Conservation (phyloP, 2,113 vertebrate species). For the Tenebrosternarchus preto region DNA sequence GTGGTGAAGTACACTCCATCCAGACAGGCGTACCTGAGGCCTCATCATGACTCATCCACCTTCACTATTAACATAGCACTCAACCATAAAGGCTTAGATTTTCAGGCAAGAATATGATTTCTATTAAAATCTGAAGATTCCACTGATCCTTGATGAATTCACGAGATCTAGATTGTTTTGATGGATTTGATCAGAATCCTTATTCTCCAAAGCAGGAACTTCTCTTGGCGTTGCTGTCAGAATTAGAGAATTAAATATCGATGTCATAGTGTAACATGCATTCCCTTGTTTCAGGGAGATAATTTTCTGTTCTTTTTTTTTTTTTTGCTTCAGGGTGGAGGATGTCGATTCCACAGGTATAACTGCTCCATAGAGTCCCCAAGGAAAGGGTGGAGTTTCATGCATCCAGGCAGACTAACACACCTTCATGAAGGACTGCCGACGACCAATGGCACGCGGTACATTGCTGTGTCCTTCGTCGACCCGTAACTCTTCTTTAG, state of each 20-base stretch:
- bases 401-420: constrained; percentile 96
- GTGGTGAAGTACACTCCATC: constrained; percentile 95
- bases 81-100: constrained; percentile 90
- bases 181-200: too few relatives aligned
- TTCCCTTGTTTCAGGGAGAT: not conserved
- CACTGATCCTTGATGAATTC: too few relatives aligned
- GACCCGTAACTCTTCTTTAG: constrained; percentile 78
- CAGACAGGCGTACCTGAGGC: constrained; percentile 85
- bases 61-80: constrained; percentile 98
- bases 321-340: constrained; percentile 81
- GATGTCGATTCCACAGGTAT: constrained; percentile 94
- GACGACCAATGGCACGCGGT: constrained; percentile 91
- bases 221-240: too few relatives aligned
- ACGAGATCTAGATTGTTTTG: not conserved
- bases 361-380: constrained; percentile 94
- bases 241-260: too few relatives aligned
- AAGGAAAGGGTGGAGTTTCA: constrained; percentile 97
- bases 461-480: constrained; percentile 97
- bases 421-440: constrained; percentile 98
- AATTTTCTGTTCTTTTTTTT: not conserved
- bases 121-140: not conserved
- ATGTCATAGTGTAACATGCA: too few relatives aligned
- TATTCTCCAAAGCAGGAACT: too few relatives aligned
- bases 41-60: constrained; percentile 96
- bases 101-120: constrained; percentile 76